A percentile compares a stretch with the other conserved stretches of the same genome.
Evolutionary conservation across 2,113 vertebrate species (phyloP).

Genomic region (Elephantulus edwardii): DNA sequence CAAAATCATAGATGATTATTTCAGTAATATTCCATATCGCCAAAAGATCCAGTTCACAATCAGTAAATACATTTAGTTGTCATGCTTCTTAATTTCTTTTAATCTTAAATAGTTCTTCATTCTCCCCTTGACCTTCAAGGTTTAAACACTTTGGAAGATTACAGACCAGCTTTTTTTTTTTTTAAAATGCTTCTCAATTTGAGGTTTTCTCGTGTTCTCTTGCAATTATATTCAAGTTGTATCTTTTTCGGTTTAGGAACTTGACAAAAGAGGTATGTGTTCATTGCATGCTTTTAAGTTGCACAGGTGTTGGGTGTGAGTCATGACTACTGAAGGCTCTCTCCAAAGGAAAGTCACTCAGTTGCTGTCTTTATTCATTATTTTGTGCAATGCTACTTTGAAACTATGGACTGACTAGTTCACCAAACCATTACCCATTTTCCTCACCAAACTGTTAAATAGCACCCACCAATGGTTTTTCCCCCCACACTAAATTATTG

Average conservation of each 20-base stretch:
- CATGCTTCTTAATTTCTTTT: not conserved
- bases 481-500: slow-evolving; percentile 2
- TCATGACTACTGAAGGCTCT: not conserved
- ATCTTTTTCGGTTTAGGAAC: not conserved
- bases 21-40: not conserved
- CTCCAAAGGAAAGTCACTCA: not conserved
- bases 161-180: slow-evolving; percentile 25
- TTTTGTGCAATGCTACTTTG: not conserved
- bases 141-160: slow-evolving; percentile 5
- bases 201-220: not conserved
- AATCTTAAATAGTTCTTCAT: not conserved
- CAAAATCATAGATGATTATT: not conserved
- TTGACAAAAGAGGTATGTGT: not conserved
- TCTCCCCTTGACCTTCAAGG: not conserved
- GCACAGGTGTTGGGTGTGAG: not conserved
- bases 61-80: not conserved
- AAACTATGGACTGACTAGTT: not conserved
- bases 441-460: not conserved
- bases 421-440: not conserved
- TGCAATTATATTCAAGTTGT: slow-evolving; percentile 5
- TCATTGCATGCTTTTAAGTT: not conserved
- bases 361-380: not conserved
- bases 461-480: not conserved
- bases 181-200: slow-evolving; percentile 24
- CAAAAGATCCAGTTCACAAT: not conserved